Conservation (phyloP, 1,140 invertebrate genomes). For the Neodiprion lecontei region DNA sequence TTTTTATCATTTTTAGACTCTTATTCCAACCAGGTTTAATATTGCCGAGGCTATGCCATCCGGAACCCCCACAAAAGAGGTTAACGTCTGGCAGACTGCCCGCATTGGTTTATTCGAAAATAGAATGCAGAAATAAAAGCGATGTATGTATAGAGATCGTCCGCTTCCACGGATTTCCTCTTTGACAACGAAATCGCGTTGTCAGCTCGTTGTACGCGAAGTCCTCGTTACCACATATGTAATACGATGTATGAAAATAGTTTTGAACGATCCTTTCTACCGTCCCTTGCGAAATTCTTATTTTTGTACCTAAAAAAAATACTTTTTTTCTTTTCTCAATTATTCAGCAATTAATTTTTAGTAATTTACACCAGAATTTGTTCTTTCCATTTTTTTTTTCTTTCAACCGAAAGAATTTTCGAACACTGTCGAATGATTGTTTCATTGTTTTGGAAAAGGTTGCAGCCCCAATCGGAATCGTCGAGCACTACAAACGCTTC, state of each 20-base stretch:
- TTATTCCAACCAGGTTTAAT: no score
- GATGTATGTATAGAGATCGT: no score
- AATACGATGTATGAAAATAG: no score
- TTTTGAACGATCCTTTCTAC: no score
- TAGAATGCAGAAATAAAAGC: neutral
- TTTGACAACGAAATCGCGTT: no score
- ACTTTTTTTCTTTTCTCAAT: neutral
- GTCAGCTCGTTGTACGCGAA: no score
- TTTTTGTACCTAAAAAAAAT: neutral
- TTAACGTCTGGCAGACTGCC: slow-evolving; percentile 4
- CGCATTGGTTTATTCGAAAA: neutral
- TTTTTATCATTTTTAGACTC: no score
- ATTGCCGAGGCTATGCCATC: neutral
- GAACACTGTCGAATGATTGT: no score
- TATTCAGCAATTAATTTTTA: neutral
- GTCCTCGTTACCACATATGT: no score
- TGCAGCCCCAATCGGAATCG: slow-evolving; percentile 56
- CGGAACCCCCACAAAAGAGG: neutral
- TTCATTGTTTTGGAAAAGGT: slow-evolving; percentile 38
- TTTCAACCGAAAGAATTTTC: no score
- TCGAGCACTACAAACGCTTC: slow-evolving; percentile 63
- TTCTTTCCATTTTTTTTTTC: slow-evolving; percentile 16
- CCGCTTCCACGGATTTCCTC: no score
- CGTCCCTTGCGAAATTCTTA: no score
- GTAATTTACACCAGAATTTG: slow-evolving; percentile 6